Conservation (phyloP, 2,888 invertebrate species). For the Formica aserva region DNA sequence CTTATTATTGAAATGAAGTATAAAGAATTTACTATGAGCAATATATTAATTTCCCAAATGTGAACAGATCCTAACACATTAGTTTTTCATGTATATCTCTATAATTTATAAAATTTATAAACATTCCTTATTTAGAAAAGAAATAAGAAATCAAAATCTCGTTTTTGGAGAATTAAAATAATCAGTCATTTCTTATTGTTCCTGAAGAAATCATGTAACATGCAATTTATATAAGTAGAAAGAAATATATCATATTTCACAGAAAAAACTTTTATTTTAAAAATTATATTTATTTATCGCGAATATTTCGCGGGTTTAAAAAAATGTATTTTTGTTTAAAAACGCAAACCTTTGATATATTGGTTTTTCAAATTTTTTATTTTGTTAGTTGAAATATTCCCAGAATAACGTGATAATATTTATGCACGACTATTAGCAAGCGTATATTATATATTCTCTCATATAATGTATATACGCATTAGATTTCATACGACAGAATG, state of each 20-base stretch:
- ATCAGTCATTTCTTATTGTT: not conserved
- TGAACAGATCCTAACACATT: not conserved
- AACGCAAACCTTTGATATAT: not conserved
- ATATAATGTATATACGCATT: not conserved
- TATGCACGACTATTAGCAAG: conserved; percentile 27
- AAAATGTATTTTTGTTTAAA: not conserved
- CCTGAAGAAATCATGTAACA: not conserved
- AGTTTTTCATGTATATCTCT: not conserved
- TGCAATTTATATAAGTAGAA: not conserved
- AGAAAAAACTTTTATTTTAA: not conserved
- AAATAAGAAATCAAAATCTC: not conserved
- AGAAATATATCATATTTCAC: not conserved
- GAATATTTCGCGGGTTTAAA: not conserved
- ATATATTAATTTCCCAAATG: not conserved
- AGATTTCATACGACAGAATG: conserved; percentile 19
- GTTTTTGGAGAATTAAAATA: not conserved
- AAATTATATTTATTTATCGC: not conserved
- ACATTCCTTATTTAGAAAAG: not conserved
- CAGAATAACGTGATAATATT: conserved; percentile 4
- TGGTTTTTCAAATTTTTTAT: not conserved
- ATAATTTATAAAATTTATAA: not conserved
- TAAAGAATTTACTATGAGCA: not conserved
- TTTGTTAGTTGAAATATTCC: not conserved
- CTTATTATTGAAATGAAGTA: not conserved
- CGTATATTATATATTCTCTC: conserved; percentile 12